Evolutionary conservation across 2,113 vertebrate genomes (phyloP).

Genomic region (Gambusia holbrooki): DNA sequence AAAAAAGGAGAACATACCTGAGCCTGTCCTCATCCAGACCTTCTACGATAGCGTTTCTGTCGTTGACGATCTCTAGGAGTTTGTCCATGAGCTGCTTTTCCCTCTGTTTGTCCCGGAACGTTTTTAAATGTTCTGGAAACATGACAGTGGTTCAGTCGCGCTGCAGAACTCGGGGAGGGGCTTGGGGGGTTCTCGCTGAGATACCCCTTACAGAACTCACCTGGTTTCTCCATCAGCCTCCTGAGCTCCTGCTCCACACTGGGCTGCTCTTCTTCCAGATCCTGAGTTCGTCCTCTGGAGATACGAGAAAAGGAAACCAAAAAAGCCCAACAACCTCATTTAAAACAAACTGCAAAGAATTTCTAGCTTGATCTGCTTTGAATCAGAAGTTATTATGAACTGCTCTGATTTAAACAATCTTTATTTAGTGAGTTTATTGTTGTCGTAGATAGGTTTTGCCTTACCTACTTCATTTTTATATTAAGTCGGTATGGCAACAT

Average conservation of each 20-base stretch:
- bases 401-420: background rate
- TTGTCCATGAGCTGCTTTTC: constrained; percentile 87
- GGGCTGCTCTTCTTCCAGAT: constrained; percentile 89
- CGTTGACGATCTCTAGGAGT: constrained; percentile 88
- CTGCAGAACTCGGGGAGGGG: accelerated
- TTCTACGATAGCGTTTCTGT: constrained; percentile 89
- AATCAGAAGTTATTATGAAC: background rate
- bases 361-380: background rate
- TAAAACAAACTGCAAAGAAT: background rate
- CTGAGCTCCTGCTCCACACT: constrained; percentile 87
- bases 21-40: constrained; percentile 92
- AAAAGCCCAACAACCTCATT: background rate
- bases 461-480: no score
- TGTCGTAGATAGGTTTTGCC: no score
- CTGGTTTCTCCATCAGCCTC: constrained; percentile 85
- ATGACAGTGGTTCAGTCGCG: background rate
- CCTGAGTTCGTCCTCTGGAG: constrained; percentile 88
- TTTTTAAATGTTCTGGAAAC: constrained; percentile 85
- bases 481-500: no score
- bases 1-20: constrained; percentile 77
- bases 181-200: background rate
- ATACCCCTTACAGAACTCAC: constrained; percentile 72
- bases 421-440: background rate
- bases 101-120: constrained; percentile 72
- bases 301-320: constrained; percentile 1